Evolutionary conservation across 2,797 vertebrate species (phyloP).

Genomic region (Psittacula derbiana): DNA sequence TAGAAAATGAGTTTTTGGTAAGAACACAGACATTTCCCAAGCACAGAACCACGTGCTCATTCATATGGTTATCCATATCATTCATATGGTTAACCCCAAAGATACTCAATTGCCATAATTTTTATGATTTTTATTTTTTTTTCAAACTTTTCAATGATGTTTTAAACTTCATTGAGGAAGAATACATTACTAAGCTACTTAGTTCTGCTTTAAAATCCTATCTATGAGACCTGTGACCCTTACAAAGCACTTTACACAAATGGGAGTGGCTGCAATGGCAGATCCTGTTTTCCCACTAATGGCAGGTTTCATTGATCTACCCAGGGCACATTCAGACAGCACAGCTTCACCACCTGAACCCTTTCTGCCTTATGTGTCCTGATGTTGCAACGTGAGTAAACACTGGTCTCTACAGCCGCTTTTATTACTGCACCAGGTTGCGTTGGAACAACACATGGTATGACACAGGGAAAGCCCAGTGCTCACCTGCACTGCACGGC

Average conservation of each 20-base stretch:
- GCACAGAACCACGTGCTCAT: neutral
- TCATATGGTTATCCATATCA: neutral
- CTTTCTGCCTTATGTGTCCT: neutral
- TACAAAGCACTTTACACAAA: neutral
- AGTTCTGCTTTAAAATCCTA: neutral
- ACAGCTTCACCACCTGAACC: neutral
- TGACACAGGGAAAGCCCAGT: fast-evolving
- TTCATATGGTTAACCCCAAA: neutral
- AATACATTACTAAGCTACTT: neutral
- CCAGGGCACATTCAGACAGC: neutral
- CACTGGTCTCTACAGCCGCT: fast-evolving
- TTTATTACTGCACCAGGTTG: neutral
- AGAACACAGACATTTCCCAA: neutral
- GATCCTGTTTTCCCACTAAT: neutral
- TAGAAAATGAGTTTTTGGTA: neutral
- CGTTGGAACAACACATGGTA: neutral
- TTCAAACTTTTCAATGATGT: neutral
- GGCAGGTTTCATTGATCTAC: neutral
- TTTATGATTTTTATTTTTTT: neutral
- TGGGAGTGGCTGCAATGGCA: neutral
- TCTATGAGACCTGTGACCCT: neutral
- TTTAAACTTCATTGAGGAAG: neutral
- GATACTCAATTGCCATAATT: neutral
- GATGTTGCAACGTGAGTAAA: neutral
- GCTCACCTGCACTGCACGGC: fast-evolving